phyloP scores from a whole-genome alignment of 2,888 invertebrate genomes.

The Eupithecia subfuscata region DNA sequence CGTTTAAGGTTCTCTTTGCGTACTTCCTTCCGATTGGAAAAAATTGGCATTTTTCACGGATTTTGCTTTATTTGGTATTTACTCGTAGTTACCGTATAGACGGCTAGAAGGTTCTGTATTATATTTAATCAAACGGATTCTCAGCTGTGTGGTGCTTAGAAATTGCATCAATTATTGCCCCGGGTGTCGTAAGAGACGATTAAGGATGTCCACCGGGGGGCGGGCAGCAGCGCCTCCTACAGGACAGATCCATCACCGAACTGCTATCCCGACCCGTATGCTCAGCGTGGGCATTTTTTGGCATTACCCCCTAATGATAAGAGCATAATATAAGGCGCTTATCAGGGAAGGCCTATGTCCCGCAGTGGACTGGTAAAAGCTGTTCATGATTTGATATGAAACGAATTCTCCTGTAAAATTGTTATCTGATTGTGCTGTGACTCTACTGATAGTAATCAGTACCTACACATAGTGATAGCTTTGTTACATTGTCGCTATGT shows the following conservation, averaged over 20 bases:
- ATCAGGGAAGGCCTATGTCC: background rate
- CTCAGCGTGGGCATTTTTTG: background rate
- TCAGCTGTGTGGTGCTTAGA: background rate
- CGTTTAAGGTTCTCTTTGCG: conserved; percentile 1
- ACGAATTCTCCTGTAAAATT: background rate
- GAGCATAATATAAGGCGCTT: background rate
- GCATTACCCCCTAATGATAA: background rate
- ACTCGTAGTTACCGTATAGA: too few species aligned
- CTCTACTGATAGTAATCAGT: background rate
- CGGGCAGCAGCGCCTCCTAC: background rate
- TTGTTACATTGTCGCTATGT: background rate
- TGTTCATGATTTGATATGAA: background rate
- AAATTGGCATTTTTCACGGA: background rate
- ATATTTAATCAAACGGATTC: background rate
- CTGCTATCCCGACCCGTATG: background rate
- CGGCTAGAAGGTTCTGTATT: background rate
- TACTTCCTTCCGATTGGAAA: conserved; percentile 1
- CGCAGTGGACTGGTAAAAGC: background rate
- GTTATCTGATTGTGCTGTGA: background rate
- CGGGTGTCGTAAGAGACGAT: background rate
- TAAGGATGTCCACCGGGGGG: background rate
- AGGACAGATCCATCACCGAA: background rate
- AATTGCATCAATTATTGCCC: background rate
- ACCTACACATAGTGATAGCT: background rate
- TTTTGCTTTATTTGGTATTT: background rate